These are phyloP conservation scores for Crotalus horridus DNA, from an alignment of 2,113 vertebrate species.

Conservation along the genomic window DNA sequence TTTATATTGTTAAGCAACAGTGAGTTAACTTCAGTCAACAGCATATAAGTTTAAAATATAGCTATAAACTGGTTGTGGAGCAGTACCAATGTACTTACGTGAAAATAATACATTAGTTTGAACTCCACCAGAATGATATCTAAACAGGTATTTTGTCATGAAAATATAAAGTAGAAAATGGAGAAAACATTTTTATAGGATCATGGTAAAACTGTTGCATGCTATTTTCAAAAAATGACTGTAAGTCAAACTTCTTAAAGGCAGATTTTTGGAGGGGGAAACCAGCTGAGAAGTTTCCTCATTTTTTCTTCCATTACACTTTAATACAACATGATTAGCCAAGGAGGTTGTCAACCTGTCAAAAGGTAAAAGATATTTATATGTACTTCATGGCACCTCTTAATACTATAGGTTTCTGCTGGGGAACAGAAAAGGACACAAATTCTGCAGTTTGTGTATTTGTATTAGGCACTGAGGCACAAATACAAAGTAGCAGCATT, in stretches of 20 bases:
- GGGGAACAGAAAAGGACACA: background rate
- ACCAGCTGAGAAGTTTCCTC: background rate
- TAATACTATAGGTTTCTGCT: background rate
- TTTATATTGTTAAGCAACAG: background rate
- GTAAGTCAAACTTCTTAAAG: background rate
- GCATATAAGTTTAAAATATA: background rate
- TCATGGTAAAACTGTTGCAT: background rate
- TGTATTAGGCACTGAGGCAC: background rate
- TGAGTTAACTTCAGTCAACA: background rate
- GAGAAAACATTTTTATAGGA: background rate
- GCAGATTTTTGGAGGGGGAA: background rate
- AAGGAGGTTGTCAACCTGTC: background rate
- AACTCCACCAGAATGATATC: background rate
- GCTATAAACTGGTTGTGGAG: background rate
- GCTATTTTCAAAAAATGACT: background rate
- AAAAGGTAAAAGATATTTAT: background rate
- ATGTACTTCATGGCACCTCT: background rate
- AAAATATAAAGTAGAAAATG: background rate
- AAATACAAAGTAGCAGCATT: no score
- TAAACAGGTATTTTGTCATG: background rate
- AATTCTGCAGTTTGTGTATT: background rate
- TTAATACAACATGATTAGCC: background rate
- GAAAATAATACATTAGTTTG: background rate
- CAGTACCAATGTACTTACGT: background rate
- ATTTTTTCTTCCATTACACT: background rate